Percentiles rank a stretch among this genome's conserved stretches.
These are phyloP conservation scores for Drosophila meridiana DNA, from an alignment of 2,888 invertebrate genomes.

Conservation along the genomic window DNA sequence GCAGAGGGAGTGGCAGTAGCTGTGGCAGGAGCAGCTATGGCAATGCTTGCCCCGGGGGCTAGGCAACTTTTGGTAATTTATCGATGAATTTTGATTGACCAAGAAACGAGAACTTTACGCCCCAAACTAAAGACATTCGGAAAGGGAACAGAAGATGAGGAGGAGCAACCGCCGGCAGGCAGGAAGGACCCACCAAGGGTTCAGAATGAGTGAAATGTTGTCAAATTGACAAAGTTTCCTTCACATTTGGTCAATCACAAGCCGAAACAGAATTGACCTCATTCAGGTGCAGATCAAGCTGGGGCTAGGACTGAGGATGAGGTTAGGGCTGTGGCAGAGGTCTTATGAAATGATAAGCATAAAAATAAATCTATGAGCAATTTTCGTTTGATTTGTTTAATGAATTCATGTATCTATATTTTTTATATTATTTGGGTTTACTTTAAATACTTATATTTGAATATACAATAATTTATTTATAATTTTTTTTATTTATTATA, in stretches of 20 bases:
- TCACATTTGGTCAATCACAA: slow-evolving; percentile 44
- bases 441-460: neutral
- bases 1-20: neutral
- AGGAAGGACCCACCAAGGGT: slow-evolving; percentile 21
- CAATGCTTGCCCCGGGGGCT: slow-evolving; percentile 25
- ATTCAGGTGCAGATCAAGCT: neutral
- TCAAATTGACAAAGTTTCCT: slow-evolving; percentile 38
- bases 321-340: too few species aligned
- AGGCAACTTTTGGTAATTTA: slow-evolving; percentile 53
- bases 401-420: neutral
- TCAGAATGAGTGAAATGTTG: slow-evolving; percentile 43
- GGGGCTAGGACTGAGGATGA: neutral
- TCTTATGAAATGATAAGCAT: neutral
- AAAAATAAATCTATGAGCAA: neutral
- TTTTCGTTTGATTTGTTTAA: neutral
- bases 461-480: too few species aligned
- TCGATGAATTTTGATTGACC: slow-evolving; percentile 62
- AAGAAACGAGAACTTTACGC: slow-evolving; percentile 10
- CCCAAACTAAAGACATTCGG: slow-evolving; percentile 17
- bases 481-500: neutral
- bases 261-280: slow-evolving; percentile 27
- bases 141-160: neutral
- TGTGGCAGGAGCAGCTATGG: neutral
- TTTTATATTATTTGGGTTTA: neutral
- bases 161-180: slow-evolving; percentile 22